Percentiles rank a stretch among this genome's conserved stretches.
Evolutionary conservation across 2,113 vertebrate genomes (phyloP).

Genomic region (Ahaetulla prasina): DNA sequence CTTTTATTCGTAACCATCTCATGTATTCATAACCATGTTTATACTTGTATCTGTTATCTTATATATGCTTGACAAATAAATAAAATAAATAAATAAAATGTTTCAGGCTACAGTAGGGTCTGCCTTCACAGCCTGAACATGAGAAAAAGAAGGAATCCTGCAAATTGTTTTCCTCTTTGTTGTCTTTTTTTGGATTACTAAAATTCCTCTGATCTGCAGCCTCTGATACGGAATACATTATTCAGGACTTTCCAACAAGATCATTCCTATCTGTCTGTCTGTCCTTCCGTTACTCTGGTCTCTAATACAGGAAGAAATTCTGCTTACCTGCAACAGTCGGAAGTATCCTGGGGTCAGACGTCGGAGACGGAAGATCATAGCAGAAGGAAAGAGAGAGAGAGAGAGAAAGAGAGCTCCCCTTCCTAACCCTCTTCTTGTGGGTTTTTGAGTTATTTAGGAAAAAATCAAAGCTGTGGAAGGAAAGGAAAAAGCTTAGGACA

Average conservation of each 20-base stretch:
- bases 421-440: background rate
- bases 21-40: too few species aligned
- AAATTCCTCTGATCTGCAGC: too few species aligned
- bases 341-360: slow-evolving; percentile 91
- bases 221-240: background rate
- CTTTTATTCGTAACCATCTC: too few species aligned
- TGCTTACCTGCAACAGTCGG: slow-evolving; percentile 85
- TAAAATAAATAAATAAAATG: too few species aligned
- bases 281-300: background rate
- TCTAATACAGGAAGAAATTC: background rate
- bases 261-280: background rate
- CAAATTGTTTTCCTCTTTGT: background rate
- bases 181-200: background rate
- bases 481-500: background rate
- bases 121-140: background rate
- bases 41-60: too few species aligned
- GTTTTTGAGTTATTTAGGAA: background rate
- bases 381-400: background rate
- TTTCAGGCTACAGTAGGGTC: background rate
- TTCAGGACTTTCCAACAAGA: background rate
- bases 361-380: slow-evolving; percentile 86
- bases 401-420: background rate
- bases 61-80: too few species aligned
- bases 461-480: background rate
- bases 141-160: background rate